These are phyloP conservation scores for Scaptomyza tumidula DNA, from an alignment of 2,888 invertebrate species.

Conservation along the genomic window DNA sequence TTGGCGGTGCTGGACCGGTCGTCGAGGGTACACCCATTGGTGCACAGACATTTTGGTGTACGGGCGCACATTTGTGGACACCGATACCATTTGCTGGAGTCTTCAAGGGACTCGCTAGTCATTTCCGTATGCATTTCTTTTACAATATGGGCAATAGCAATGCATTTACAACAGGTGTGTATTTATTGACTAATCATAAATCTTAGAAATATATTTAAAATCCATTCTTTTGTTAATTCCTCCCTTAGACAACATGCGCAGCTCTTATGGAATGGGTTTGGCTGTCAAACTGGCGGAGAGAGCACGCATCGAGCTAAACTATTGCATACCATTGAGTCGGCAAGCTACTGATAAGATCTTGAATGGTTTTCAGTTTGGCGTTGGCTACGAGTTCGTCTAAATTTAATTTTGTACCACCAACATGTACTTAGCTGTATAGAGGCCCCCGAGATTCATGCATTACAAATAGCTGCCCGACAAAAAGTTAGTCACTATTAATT, in stretches of 20 bases:
- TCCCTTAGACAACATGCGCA: slow-evolving; percentile 86
- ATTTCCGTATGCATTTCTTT: slow-evolving; percentile 95
- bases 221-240: slow-evolving; percentile 63
- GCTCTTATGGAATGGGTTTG: slow-evolving; percentile 93
- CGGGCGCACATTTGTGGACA: slow-evolving; percentile 93
- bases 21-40: slow-evolving; percentile 91
- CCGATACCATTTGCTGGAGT: slow-evolving; percentile 95
- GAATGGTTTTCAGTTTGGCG: slow-evolving; percentile 92
- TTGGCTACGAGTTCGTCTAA: slow-evolving; percentile 92
- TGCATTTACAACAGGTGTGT: slow-evolving; percentile 80
- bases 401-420: background rate
- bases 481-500: slow-evolving; percentile 33
- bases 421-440: slow-evolving; percentile 44
- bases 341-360: slow-evolving; percentile 88
- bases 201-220: background rate
- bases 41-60: slow-evolving; percentile 93
- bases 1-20: slow-evolving; percentile 94
- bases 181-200: background rate
- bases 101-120: slow-evolving; percentile 91
- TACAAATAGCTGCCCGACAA: slow-evolving; percentile 24
- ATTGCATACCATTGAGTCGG: slow-evolving; percentile 91
- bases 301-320: slow-evolving; percentile 97
- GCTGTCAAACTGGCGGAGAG: slow-evolving; percentile 92
- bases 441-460: slow-evolving; percentile 6
- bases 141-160: slow-evolving; percentile 94